Evolutionary conservation across 2,113 vertebrate genomes (phyloP).

Genomic region (Burhinus oedicnemus): DNA sequence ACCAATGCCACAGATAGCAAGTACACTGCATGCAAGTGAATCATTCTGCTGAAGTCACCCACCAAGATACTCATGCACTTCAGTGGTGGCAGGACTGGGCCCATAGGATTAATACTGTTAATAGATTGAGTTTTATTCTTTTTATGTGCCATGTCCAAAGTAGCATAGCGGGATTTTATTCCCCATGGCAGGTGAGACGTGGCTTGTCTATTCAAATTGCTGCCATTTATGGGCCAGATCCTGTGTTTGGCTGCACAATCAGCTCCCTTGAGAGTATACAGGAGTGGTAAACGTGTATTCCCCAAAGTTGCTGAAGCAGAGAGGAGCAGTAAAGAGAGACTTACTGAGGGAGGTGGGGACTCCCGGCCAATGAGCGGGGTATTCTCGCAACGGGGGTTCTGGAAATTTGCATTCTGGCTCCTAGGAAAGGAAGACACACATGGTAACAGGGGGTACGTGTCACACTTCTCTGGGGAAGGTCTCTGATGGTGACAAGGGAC

Average conservation of each 20-base stretch:
- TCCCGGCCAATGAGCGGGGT: slow-evolving; percentile 97
- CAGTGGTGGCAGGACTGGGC: slow-evolving; percentile 26
- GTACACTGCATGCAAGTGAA: slow-evolving; percentile 49
- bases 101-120: slow-evolving; percentile 4
- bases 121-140: not conserved
- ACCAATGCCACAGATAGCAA: not conserved
- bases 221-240: slow-evolving; percentile 32
- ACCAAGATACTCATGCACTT: slow-evolving; percentile 44
- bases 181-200: not conserved
- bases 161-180: not conserved
- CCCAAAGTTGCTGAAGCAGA: slow-evolving; percentile 56
- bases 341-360: slow-evolving; percentile 97
- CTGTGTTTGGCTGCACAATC: not conserved
- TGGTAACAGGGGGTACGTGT: not conserved
- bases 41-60: slow-evolving; percentile 41
- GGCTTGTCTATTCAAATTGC: not conserved
- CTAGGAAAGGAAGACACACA: slow-evolving; percentile 74
- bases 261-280: slow-evolving; percentile 11
- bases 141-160: not conserved
- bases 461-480: not conserved
- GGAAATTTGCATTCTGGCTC: slow-evolving; percentile 98
- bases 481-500: not conserved
- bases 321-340: slow-evolving; percentile 74
- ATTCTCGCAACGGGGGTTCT: slow-evolving; percentile 98
- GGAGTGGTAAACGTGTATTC: not conserved